Evolutionary conservation across 2,113 vertebrate species (phyloP).

Genomic region (Rissa tridactyla): DNA sequence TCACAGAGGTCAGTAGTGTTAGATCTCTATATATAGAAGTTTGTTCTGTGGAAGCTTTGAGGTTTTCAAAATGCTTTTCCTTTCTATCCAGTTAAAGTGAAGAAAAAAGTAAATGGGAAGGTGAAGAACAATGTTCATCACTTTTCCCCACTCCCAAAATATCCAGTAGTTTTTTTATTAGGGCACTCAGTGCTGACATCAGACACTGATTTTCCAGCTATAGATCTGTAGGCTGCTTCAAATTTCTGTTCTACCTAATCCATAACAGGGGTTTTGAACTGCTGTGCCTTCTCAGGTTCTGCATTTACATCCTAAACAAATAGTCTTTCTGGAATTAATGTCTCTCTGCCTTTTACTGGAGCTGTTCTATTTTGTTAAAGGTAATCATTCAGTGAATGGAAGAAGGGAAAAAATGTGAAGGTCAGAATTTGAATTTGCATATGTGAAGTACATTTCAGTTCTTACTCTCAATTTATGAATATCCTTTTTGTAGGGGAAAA

Average conservation of each 20-base stretch:
- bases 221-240: not conserved
- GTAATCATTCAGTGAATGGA: not conserved
- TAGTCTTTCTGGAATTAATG: not conserved
- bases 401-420: not conserved
- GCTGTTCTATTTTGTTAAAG: not conserved
- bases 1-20: not conserved
- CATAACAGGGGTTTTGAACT: not conserved
- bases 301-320: not conserved
- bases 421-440: not conserved
- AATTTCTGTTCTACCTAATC: not conserved
- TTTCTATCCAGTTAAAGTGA: not conserved
- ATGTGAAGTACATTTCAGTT: not conserved
- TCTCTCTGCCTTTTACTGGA: not conserved
- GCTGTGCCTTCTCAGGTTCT: not conserved
- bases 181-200: not conserved
- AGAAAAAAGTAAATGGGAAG: not conserved
- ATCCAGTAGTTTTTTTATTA: not conserved
- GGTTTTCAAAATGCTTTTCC: not conserved
- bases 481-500: not conserved
- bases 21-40: not conserved
- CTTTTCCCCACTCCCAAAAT: not conserved
- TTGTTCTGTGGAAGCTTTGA: not conserved
- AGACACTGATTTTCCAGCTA: not conserved
- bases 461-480: not conserved
- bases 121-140: not conserved